These are phyloP conservation scores for Corythaeola cristata DNA, from an alignment of 2,113 vertebrate species.

Conservation along the genomic window DNA sequence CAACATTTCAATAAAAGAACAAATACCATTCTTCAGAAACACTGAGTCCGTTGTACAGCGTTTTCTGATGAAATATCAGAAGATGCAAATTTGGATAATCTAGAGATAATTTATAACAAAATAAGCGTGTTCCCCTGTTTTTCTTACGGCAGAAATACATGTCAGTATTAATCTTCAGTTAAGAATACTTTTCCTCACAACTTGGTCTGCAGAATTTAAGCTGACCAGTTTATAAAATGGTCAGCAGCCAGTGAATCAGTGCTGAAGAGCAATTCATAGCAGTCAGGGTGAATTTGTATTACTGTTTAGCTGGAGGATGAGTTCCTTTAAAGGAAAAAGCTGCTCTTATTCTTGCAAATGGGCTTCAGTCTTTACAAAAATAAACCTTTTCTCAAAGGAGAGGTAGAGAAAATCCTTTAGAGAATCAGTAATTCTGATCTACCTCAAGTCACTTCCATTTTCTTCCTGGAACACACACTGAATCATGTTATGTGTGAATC, in stretches of 20 bases:
- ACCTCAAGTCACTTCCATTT: neutral
- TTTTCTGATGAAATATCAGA: neutral
- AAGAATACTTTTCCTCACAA: neutral
- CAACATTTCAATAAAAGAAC: conserved; percentile 7
- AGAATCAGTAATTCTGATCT: conserved; percentile 1
- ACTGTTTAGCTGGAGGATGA: neutral
- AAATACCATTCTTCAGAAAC: neutral
- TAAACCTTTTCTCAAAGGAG: neutral
- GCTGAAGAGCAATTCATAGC: neutral
- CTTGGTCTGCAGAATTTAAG: neutral
- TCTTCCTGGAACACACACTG: neutral
- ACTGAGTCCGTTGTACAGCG: accelerated
- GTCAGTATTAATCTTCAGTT: neutral
- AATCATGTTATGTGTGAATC: neutral
- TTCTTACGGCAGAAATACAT: neutral
- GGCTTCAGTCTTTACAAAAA: neutral
- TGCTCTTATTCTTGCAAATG: neutral
- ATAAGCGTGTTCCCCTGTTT: neutral
- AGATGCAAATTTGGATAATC: neutral
- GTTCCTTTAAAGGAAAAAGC: neutral
- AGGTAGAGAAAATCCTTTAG: neutral
- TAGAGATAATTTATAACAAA: neutral
- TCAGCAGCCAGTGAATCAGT: neutral
- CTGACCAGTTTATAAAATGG: neutral
- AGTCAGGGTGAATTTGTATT: conserved; percentile 27